Evolutionary conservation across 2,888 invertebrate species (phyloP).

Genomic region (Melanostoma scalare): DNA sequence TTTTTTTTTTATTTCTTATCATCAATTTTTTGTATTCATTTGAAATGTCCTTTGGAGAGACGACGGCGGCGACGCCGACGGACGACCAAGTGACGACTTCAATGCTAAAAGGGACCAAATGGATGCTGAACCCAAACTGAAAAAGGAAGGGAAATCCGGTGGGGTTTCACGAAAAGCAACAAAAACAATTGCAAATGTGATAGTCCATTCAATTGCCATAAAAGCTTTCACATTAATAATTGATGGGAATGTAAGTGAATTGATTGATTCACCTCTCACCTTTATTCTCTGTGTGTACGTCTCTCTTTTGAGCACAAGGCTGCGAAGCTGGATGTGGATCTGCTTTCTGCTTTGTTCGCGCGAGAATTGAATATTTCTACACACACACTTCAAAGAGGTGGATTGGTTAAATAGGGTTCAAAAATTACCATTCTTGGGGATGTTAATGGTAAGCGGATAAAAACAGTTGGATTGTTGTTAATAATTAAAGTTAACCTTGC

Average conservation of each 20-base stretch:
- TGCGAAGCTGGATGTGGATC: neutral
- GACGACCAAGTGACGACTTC: neutral
- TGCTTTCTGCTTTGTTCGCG: neutral
- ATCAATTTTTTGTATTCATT: slow-evolving; percentile 16
- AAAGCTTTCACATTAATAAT: slow-evolving; percentile 78
- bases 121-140: slow-evolving; percentile 8
- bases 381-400: neutral
- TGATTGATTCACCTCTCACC: slow-evolving; percentile 78
- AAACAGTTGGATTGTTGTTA: slow-evolving; percentile 11
- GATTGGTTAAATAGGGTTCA: slow-evolving; percentile 10
- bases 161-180: slow-evolving; percentile 37
- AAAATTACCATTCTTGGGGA: slow-evolving; percentile 36
- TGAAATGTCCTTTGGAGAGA: slow-evolving; percentile 32
- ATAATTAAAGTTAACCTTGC: slow-evolving; percentile 44
- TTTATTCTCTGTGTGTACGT: slow-evolving; percentile 18
- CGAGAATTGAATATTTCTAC: neutral
- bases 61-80: neutral
- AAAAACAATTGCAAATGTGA: slow-evolving; percentile 65
- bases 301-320: neutral
- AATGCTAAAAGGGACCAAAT: slow-evolving; percentile 44
- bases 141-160: slow-evolving; percentile 47
- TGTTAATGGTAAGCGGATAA: neutral
- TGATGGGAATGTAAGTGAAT: slow-evolving; percentile 79
- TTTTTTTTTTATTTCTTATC: slow-evolving; percentile 36
- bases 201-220: slow-evolving; percentile 71